Percentiles rank a stretch among this genome's conserved stretches.
Evolutionary conservation across 92 coral and sea anemone species (phyloP).

Genomic region (Montipora capitata): DNA sequence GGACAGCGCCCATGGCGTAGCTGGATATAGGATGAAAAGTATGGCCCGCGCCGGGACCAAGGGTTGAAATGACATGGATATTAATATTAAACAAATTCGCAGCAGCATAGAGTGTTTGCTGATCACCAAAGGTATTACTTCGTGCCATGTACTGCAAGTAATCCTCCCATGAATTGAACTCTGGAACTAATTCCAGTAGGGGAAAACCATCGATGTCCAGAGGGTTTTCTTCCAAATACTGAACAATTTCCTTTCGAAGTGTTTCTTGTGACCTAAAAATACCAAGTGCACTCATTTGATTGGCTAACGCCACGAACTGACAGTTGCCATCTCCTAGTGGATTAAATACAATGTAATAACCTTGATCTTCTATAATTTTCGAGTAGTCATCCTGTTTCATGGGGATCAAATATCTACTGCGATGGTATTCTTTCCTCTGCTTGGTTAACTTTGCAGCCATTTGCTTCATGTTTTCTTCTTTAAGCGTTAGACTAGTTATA

Average conservation of each 20-base stretch:
- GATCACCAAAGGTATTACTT: constrained; percentile 45
- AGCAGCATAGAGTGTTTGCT: constrained; percentile 64
- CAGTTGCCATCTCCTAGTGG: constrained; percentile 69
- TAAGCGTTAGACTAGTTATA: constrained; percentile 60
- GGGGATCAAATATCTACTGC: not conserved
- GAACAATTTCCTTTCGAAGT: constrained; percentile 53
- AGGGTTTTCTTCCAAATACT: constrained; percentile 31
- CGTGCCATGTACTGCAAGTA: constrained; percentile 14
- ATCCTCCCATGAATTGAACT: constrained; percentile 26
- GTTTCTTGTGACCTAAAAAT: constrained; percentile 54
- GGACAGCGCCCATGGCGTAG: not conserved
- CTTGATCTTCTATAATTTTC: constrained; percentile 48
- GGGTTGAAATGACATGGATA: constrained; percentile 55
- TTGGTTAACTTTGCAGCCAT: constrained; percentile 16
- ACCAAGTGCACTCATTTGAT: constrained; percentile 20
- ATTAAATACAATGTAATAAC: constrained; percentile 46
- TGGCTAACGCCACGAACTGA: constrained; percentile 55
- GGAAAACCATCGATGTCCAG: constrained; percentile 42
- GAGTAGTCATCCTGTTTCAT: constrained; percentile 22
- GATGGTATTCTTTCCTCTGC: constrained; percentile 1
- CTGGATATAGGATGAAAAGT: constrained; percentile 30
- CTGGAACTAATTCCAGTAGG: constrained; percentile 44
- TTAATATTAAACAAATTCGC: constrained; percentile 61
- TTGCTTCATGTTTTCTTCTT: constrained; percentile 58
- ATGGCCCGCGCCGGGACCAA: constrained; percentile 45